Percentiles rank a stretch among this genome's conserved stretches.
These are phyloP conservation scores for Sylvicapra grimmia DNA, from an alignment of 2,113 vertebrate genomes.

Conservation along the genomic window DNA sequence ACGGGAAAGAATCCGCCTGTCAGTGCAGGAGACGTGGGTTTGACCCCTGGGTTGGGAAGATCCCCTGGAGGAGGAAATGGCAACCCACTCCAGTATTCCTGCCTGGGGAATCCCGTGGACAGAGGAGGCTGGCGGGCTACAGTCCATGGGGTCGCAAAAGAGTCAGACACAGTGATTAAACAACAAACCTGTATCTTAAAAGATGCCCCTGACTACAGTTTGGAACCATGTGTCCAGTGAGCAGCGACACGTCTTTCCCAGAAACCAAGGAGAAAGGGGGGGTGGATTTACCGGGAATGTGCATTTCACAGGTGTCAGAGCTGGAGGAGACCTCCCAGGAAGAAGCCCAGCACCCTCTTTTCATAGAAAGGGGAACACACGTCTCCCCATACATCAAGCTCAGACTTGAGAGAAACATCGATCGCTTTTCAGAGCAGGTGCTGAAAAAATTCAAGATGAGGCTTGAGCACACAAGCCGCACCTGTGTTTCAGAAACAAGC, in stretches of 20 bases:
- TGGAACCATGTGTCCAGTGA: not conserved
- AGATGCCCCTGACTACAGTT: no score
- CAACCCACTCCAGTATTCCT: not conserved
- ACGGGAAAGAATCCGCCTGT: not conserved
- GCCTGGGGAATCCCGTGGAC: not conserved
- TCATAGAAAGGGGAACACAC: not conserved
- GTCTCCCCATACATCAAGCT: not conserved
- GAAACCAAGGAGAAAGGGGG: not conserved
- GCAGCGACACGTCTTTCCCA: not conserved
- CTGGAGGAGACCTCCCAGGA: not conserved
- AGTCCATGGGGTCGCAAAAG: not conserved
- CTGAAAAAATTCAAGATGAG: not conserved
- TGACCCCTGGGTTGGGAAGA: not conserved
- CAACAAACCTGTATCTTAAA: not conserved
- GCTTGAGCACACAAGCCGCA: not conserved
- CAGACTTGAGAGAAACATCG: not conserved
- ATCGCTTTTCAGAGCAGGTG: constrained; percentile 35
- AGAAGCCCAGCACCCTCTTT: not conserved
- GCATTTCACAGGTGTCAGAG: not conserved
- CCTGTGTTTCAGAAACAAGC: constrained; percentile 10
- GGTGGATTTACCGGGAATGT: not conserved
- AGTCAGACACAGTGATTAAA: not conserved
- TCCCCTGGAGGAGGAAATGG: not conserved
- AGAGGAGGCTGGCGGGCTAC: not conserved
- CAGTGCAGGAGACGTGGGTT: not conserved